A percentile compares a stretch with the other conserved stretches of the same genome.
Evolutionary conservation across 2,888 invertebrate species (phyloP).

Genomic region (Plebejus argus): DNA sequence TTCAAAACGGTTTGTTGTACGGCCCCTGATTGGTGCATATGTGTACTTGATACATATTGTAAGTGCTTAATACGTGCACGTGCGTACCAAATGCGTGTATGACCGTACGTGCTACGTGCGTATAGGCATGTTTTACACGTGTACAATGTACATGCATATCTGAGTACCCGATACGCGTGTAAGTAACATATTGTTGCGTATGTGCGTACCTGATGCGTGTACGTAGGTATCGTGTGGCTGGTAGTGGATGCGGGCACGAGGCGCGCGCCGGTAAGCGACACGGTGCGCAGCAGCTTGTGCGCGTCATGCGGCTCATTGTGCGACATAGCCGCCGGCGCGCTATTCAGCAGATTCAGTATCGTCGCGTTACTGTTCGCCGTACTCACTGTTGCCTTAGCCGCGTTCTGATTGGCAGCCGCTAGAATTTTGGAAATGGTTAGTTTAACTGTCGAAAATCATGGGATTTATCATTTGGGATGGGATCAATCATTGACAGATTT

Average conservation of each 20-base stretch:
- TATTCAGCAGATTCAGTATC: conserved; percentile 88
- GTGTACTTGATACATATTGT: no score
- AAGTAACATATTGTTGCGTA: no score
- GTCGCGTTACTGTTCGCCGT: conserved; percentile 84
- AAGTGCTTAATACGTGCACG: no score
- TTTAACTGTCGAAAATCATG: no score
- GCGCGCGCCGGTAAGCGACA: conserved; percentile 78
- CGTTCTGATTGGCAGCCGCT: conserved; percentile 72
- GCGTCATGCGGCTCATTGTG: conserved; percentile 60
- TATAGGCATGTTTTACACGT: background rate
- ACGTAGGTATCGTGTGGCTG: conserved; percentile 53
- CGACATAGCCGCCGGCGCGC: conserved; percentile 87
- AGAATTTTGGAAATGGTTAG: conserved; percentile 36
- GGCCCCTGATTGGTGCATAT: no score
- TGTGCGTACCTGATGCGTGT: conserved; percentile 63
- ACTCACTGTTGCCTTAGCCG: conserved; percentile 71
- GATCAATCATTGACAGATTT: no score
- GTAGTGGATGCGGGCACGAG: conserved; percentile 66
- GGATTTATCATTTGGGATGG: no score
- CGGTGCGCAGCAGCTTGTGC: conserved; percentile 76
- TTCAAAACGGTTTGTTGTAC: no score
- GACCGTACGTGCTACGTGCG: background rate
- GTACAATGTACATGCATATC: background rate
- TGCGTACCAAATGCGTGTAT: background rate
- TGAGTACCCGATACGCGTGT: background rate